Percentiles rank a stretch among this genome's conserved stretches.
Evolutionary conservation across 2,113 vertebrate genomes (phyloP).

Genomic region (Ploceus nigricollis): DNA sequence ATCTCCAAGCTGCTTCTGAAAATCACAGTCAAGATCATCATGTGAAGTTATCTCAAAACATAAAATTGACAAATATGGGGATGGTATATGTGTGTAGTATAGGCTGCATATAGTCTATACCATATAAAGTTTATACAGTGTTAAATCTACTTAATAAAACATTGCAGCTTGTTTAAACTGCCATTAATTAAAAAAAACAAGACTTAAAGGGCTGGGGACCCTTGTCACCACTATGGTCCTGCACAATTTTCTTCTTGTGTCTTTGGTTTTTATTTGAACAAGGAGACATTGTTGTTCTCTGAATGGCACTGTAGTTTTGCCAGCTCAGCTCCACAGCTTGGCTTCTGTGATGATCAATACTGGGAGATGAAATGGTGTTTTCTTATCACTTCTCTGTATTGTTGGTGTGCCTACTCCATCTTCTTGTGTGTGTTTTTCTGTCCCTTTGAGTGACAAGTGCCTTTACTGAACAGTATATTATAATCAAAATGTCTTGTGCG

Average conservation of each 20-base stretch:
- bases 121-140: background rate
- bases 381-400: background rate
- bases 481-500: conserved; percentile 35
- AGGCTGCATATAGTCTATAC: background rate
- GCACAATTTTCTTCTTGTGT: background rate
- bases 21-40: background rate
- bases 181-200: background rate
- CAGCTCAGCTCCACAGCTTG: background rate
- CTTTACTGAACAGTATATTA: conserved; percentile 25
- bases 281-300: background rate
- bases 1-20: background rate
- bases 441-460: conserved; percentile 52
- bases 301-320: background rate
- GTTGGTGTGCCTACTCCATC: background rate
- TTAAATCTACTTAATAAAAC: background rate
- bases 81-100: background rate
- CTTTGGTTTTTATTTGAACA: background rate
- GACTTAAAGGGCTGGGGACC: background rate
- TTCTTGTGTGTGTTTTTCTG: conserved; percentile 7
- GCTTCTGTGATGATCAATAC: background rate
- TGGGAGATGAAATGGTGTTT: background rate
- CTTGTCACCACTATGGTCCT: background rate
- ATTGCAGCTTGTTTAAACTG: background rate
- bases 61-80: background rate
- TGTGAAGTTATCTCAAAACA: background rate